phyloP scores from a whole-genome alignment of 2,113 vertebrate species.

The Galbula dea region DNA sequence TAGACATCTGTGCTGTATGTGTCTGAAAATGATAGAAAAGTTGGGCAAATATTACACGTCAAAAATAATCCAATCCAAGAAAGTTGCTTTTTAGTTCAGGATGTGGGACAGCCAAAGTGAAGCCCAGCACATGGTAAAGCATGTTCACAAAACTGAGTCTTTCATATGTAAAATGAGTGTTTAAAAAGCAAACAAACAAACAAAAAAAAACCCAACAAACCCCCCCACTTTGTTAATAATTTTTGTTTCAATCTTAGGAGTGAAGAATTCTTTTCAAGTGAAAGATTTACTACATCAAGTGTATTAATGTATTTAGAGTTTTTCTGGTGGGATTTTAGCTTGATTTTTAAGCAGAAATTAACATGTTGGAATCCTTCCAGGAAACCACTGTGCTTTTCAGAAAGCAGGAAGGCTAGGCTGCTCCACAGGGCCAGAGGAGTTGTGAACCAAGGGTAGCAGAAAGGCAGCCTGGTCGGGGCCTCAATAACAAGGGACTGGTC shows the following conservation, averaged over 20 bases:
- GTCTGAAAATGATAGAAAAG: not conserved
- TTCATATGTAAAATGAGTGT: not conserved
- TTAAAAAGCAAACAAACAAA: not conserved
- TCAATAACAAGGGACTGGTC: not conserved
- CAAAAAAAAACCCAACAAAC: not conserved
- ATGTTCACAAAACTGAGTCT: not conserved
- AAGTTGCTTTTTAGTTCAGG: not conserved
- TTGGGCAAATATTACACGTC: not conserved
- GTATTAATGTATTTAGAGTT: not conserved
- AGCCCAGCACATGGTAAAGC: not conserved
- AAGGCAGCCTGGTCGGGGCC: not conserved
- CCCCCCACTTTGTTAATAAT: not conserved
- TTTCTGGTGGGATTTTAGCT: not conserved
- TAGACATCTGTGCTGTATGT: not conserved
- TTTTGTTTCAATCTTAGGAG: not conserved
- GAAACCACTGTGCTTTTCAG: not conserved
- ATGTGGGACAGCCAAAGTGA: not conserved
- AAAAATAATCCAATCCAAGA: not conserved
- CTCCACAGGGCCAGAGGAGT: fast-evolving
- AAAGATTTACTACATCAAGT: not conserved
- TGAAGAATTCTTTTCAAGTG: not conserved
- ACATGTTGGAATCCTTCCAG: not conserved
- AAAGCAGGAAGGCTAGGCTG: not conserved
- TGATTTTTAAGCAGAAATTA: not conserved
- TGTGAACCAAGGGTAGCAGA: not conserved